Conservation (phyloP, 2,797 vertebrate genomes). For the Chaetodon trifasciatus region DNA sequence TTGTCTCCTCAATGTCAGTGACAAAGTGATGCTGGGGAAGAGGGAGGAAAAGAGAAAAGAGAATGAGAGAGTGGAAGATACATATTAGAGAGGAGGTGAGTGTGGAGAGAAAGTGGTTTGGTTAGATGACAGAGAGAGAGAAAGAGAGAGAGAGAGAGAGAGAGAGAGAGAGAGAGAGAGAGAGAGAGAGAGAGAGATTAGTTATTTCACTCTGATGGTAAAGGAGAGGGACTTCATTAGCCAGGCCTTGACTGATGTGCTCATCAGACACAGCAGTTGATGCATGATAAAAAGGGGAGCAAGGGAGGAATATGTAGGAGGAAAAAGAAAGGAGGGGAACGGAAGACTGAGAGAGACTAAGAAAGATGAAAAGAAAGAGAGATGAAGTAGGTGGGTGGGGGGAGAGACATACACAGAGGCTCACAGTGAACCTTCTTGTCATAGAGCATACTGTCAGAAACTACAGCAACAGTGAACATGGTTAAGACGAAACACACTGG, state of each 20-base stretch:
- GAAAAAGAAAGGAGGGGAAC: conserved; percentile 40
- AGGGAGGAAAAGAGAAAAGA: neutral
- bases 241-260: conserved; percentile 80
- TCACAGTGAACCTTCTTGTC: conserved; percentile 27
- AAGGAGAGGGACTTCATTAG: conserved; percentile 84
- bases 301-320: conserved; percentile 52
- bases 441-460: conserved; percentile 4
- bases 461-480: neutral
- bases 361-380: conserved; percentile 44
- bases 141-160: conserved; percentile 25
- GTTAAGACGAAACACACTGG: neutral
- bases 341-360: conserved; percentile 2
- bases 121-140: conserved; percentile 45
- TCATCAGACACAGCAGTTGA: conserved; percentile 75
- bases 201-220: conserved; percentile 79
- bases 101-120: conserved; percentile 30
- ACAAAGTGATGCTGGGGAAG: neutral
- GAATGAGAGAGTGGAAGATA: conserved; percentile 11
- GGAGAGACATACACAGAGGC: conserved; percentile 1
- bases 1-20: conserved; percentile 1
- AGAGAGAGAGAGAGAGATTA: conserved; percentile 56
- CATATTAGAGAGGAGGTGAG: conserved; percentile 43
- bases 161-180: conserved; percentile 11
- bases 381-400: conserved; percentile 41
- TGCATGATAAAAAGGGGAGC: conserved; percentile 69